Evolutionary conservation across 2,888 invertebrate genomes (phyloP), one percentile per base, ranked within the genome.

Genomic region (Schrankia costaestrigalis): DNA sequence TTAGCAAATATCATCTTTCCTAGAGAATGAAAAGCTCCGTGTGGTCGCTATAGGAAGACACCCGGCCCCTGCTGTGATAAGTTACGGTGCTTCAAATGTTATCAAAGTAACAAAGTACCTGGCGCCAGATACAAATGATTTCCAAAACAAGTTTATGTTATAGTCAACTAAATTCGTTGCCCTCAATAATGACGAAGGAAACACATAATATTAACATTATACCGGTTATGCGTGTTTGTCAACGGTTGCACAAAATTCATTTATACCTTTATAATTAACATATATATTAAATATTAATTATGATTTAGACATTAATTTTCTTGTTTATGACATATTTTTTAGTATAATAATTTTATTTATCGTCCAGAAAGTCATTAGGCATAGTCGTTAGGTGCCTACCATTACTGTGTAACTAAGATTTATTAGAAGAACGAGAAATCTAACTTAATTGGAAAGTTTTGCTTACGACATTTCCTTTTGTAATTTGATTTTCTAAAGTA

Each of bases 221-320:
- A 32, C 27, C n/a, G 11, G 8, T 11, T 25, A 2, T 9, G 2
- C 8, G 18, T 26, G 28, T 42, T 49, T 51, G 45, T 47, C 56
- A 47, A 47, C 52, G 38, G 45, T 51, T 56, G 56, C 56, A 56
- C 41, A 48, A 36, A 31, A 37, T 35, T 29, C 42, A 48, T 40
- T 45, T 39, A 52, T 26, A 41, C n/a, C n/a, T n/a, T 28, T 26
- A 50, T 44, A 50, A 56, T 56, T 56, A 49, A 45, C 54, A 56
- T 56, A 44, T 53, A 53, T 56, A 56, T 56, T 56, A 50, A 56
- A 51, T 41, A 46, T 52, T 46, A 45, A 46, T 55, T 42, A 45
- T 46, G 31, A 38, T 50, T 41, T 44, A 11, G 11, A 35, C 30
- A 31, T 35, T 38, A 49, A 41, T 47, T 36, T 26, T 36, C 41